Conservation (phyloP, 1,140 invertebrate genomes). For the Delia radicum region DNA sequence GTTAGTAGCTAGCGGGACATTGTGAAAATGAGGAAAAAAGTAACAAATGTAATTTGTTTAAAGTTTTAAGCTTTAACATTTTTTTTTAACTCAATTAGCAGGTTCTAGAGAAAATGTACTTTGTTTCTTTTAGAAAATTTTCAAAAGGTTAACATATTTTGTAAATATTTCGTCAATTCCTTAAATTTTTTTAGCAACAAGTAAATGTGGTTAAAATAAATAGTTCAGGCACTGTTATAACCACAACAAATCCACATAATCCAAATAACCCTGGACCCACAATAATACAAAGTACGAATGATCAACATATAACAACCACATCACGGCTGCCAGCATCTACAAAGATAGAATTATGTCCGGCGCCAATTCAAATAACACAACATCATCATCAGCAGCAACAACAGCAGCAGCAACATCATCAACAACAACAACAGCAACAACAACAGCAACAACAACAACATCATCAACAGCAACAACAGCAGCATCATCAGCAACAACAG, state of each 20-base stretch:
- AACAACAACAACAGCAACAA: conserved; percentile 44
- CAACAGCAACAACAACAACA: conserved; percentile 39
- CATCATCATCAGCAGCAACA: conserved; percentile 41
- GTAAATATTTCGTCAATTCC: too few species aligned
- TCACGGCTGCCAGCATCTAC: conserved; percentile 50
- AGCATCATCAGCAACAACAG: conserved; percentile 37
- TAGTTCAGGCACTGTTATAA: conserved; percentile 52
- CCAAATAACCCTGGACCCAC: conserved; percentile 46
- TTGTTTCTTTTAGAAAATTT: too few species aligned
- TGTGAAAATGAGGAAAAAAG: too few species aligned
- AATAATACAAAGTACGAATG: conserved; percentile 53
- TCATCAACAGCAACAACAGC: conserved; percentile 40
- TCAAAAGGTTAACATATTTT: too few species aligned
- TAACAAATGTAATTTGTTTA: too few species aligned
- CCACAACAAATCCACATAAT: conserved; percentile 43
- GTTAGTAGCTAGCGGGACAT: too few species aligned
- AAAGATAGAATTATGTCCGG: conserved; percentile 52
- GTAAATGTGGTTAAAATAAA: conserved; percentile 54
- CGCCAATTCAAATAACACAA: conserved; percentile 42
- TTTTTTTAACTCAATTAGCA: too few species aligned
- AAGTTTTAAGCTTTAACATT: too few species aligned
- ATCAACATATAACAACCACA: conserved; percentile 53
- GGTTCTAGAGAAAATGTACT: too few species aligned
- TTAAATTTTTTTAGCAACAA: conserved; percentile 54
- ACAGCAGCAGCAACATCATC: conserved; percentile 49